Evolutionary conservation across 2,888 invertebrate genomes (phyloP), one percentile per base, ranked within the genome.

Genomic region (Diploptera punctata): DNA sequence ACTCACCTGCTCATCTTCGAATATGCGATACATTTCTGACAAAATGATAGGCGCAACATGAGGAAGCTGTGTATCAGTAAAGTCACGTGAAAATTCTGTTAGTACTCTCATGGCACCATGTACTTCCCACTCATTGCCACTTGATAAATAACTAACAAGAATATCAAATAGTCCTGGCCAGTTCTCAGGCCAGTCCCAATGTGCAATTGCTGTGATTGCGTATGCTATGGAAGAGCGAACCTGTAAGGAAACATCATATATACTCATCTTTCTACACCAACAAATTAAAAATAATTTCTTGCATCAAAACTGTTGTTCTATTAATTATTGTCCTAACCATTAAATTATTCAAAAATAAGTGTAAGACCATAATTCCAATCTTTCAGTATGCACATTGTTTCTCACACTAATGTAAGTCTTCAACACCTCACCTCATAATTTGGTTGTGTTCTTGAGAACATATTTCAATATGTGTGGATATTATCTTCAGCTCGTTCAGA

Each of bases 91-190:
- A 75, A 92, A 89, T 78, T 92, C 91, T 77, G 88, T 86, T 44
- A 92, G 81, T 3, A 91, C 90, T 79, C 90, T 84, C 89, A 92
- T 91, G 7, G 91, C 89, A 10, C 92, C 91, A 80, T 91, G 89
- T 24, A 91, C 90, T 1, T 90, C 85, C 72, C 75, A 78, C 76
- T 87, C 84, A 75, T 85, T 86, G 75, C 86, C 86, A 69, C 88
- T 87, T 26, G 87, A 87, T 65, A 91, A 81, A 75, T 89, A 89
- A 68, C 85, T 86, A 75, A 91, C 88, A 47, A 92, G 85, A 24
- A 90, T 86, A 71, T 89, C 87, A 78, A 91, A 91, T 1, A 92
- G 81, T 70, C 89, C 87, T 0, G 90, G 87, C 92, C 92, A 92
- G 68, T 87, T 84, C 74, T 89, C 88, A 0, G 92, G 92, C 90